phyloP scores from a whole-genome alignment of 2,888 invertebrate genomes.

The Orthonevra nobilis region DNA sequence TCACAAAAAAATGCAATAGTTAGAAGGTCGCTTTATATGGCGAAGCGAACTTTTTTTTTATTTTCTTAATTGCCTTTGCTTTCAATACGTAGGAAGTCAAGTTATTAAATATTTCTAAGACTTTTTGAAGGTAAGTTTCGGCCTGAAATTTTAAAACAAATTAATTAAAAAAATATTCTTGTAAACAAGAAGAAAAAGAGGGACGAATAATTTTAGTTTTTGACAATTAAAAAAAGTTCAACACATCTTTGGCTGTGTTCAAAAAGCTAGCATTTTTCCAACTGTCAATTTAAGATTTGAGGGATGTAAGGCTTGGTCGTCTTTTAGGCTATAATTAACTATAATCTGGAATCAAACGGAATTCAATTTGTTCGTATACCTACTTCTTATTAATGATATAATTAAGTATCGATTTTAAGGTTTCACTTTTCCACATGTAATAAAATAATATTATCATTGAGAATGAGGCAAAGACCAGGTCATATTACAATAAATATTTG shows the following conservation, averaged over 20 bases:
- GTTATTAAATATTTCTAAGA: conserved; percentile 20
- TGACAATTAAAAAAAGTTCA: conserved; percentile 60
- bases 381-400: too few relatives aligned
- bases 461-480: too few relatives aligned
- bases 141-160: conserved; percentile 54
- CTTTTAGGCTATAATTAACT: too few relatives aligned
- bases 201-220: conserved; percentile 69
- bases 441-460: too few relatives aligned
- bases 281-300: conserved; percentile 6
- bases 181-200: conserved; percentile 71
- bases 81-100: conserved; percentile 21
- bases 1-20: conserved; percentile 25
- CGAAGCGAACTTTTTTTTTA: conserved; percentile 5
- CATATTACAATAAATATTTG: too few relatives aligned
- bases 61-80: not conserved
- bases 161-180: conserved; percentile 69
- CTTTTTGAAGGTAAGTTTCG: conserved; percentile 26
- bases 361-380: too few relatives aligned
- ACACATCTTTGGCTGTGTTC: conserved; percentile 53
- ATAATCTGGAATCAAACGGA: too few relatives aligned
- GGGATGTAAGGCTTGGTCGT: not conserved
- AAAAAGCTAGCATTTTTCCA: conserved; percentile 5
- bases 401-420: too few relatives aligned
- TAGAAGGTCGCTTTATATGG: conserved; percentile 45
- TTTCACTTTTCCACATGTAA: too few relatives aligned